Evolutionary conservation across 2,888 invertebrate genomes (phyloP), one percentile per base, ranked within the genome.

Genomic region (Drosophila buzzatii): DNA sequence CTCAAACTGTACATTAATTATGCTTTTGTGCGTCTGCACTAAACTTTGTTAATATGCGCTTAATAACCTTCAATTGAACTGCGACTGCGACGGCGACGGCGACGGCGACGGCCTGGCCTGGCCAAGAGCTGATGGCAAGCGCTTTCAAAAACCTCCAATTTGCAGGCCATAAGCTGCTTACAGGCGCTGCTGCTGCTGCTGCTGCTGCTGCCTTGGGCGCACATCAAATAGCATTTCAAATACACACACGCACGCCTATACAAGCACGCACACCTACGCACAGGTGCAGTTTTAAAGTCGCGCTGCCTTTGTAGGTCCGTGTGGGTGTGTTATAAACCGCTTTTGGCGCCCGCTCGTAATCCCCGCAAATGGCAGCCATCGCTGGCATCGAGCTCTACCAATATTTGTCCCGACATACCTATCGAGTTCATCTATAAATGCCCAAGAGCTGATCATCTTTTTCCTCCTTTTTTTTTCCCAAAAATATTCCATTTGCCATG

Each of bases 91-190:
- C 37, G 7, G 51, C 33, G n/a, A 7, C 55, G 3, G 27, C 27
- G 7, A 27, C 27, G 27, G 27, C 23, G 23, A 23, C 23, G 23
- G 3, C 23, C 2, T 12, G 37, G 18, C 44, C 20, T 18, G 27
- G 23, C 14, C 52, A 64, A 42, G 51, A 37, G 53, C 42, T 37
- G 27, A 39, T 64, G 63, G 27, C 60, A 44, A 49, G 59, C 39
- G 66, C 74, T 75, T 59, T 71, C 62, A 72, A 73, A 77, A 87
- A 68, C 68, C 70, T 80, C 82, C 81, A 87, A 87, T 85, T 81
- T 85, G 76, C 58, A 75, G 81, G 73, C 75, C 85, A 85, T 85
- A 85, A 87, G 87, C 87, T 70, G 85, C 87, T 85, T 85, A 85
- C 31, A 53, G 64, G 27, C 66, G 63, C 59, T 63, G 66, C 39